phyloP scores from a whole-genome alignment of 92 coral and sea anemone genomes.

The Bergia puertoricense region DNA sequence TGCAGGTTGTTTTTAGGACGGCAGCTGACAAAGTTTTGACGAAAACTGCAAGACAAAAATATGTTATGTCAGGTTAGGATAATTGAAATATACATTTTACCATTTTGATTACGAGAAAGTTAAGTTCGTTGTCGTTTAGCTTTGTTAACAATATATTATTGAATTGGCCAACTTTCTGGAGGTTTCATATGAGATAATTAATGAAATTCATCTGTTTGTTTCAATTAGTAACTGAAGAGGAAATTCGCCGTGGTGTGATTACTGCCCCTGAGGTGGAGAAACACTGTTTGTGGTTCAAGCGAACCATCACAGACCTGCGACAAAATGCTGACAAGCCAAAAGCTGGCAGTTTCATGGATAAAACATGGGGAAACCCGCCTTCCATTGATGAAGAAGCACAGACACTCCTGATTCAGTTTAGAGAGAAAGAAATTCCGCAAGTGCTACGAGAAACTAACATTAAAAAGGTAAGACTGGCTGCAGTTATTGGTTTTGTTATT shows the following conservation, averaged over 20 bases:
- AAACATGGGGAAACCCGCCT: slow-evolving; percentile 75
- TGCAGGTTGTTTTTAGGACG: slow-evolving; percentile 82
- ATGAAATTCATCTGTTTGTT: neutral
- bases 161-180: too few relatives aligned
- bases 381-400: slow-evolving; percentile 79
- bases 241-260: slow-evolving; percentile 91
- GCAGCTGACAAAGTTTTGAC: slow-evolving; percentile 81
- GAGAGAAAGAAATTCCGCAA: slow-evolving; percentile 75
- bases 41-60: slow-evolving; percentile 73
- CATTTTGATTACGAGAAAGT: too few relatives aligned
- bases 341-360: slow-evolving; percentile 90
- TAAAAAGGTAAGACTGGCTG: slow-evolving; percentile 9
- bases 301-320: slow-evolving; percentile 69
- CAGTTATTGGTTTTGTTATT: neutral
- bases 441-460: slow-evolving; percentile 65
- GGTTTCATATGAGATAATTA: neutral
- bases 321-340: slow-evolving; percentile 62
- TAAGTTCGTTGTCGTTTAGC: too few relatives aligned
- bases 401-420: slow-evolving; percentile 58
- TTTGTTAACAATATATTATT: too few relatives aligned
- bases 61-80: slow-evolving; percentile 85
- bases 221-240: slow-evolving; percentile 91
- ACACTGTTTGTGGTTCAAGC: slow-evolving; percentile 95
- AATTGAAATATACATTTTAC: neutral
- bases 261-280: slow-evolving; percentile 67